Evolutionary conservation across 1,140 invertebrate species (phyloP).

Genomic region (Heliothis subflexa): DNA sequence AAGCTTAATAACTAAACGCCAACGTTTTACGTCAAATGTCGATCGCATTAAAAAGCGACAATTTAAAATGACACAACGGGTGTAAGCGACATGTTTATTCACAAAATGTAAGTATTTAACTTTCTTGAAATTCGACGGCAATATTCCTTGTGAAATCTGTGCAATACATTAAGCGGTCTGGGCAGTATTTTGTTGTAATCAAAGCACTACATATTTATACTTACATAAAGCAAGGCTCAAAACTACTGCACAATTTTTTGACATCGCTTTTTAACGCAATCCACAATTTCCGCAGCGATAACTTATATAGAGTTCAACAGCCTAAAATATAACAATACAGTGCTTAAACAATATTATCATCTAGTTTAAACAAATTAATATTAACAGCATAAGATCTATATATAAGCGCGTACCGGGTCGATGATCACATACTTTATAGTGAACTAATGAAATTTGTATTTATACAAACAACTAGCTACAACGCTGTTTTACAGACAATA

Average conservation of each 20-base stretch:
- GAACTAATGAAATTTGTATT: constrained; percentile 36
- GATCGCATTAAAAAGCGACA: constrained; percentile 6
- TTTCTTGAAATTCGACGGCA: too few species aligned
- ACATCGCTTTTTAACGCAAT: constrained; percentile 11
- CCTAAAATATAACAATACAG: constrained; percentile 17
- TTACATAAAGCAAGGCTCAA: neutral
- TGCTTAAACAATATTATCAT: constrained; percentile 21
- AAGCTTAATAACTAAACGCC: constrained; percentile 18
- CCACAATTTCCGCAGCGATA: neutral
- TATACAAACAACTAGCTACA: constrained; percentile 45
- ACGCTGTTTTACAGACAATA: constrained; percentile 55
- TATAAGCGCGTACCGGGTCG: constrained; percentile 10
- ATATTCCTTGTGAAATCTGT: too few species aligned
- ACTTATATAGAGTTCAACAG: constrained; percentile 11
- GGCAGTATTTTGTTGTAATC: too few species aligned
- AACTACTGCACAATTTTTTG: neutral
- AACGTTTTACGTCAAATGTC: neutral
- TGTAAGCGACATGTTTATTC: neutral
- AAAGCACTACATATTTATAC: too few species aligned
- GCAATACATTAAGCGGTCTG: too few species aligned
- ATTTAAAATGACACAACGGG: neutral
- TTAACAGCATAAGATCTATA: constrained; percentile 34
- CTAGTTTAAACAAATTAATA: neutral
- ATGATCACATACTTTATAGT: constrained; percentile 29
- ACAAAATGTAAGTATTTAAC: neutral